Evolutionary conservation across 2,113 vertebrate genomes (phyloP).

Genomic region (Nycticebus coucang): DNA sequence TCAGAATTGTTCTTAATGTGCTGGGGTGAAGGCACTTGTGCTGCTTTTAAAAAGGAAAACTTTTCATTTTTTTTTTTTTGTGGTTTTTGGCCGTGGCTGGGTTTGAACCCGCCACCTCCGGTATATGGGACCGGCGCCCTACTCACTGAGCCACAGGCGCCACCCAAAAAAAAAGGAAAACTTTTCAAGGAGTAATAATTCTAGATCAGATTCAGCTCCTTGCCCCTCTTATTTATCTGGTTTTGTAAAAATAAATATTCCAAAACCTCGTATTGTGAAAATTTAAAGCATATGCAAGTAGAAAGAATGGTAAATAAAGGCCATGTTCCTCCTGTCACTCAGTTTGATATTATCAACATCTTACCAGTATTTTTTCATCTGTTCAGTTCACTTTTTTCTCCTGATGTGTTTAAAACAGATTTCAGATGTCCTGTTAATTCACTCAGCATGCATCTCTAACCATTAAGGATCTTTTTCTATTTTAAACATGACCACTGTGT

Average conservation of each 20-base stretch:
- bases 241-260: background rate
- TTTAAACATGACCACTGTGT: background rate
- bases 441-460: background rate
- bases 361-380: background rate
- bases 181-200: background rate
- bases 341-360: fast-evolving
- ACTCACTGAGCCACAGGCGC: too few relatives aligned
- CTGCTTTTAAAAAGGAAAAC: background rate
- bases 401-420: background rate
- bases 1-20: background rate
- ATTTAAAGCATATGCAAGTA: background rate
- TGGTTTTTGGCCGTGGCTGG: too few relatives aligned
- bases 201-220: background rate
- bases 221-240: background rate
- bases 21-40: background rate
- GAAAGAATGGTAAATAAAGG: background rate
- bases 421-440: background rate
- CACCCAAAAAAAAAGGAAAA: background rate
- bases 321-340: fast-evolving
- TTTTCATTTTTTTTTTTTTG: too few relatives aligned
- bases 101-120: too few relatives aligned
- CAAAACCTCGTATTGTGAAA: background rate
- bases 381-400: background rate
- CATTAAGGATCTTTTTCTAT: background rate
- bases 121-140: too few relatives aligned